phyloP scores from a whole-genome alignment of 2,888 invertebrate species.

The Dryomyza anilis region DNA sequence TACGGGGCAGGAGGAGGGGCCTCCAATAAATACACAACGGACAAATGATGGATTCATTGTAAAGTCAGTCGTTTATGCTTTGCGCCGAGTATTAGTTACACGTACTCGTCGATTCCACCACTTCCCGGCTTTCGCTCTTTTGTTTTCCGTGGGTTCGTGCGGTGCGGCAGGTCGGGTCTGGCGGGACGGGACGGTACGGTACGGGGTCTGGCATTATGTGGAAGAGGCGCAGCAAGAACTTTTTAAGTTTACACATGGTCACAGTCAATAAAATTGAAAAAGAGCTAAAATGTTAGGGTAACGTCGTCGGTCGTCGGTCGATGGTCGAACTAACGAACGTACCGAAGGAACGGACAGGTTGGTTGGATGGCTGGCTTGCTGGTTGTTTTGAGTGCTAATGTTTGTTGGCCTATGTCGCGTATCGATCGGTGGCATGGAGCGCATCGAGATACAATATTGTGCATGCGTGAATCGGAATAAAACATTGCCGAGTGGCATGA shows the following conservation, averaged over 20 bases:
- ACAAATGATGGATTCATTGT: neutral
- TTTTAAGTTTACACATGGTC: constrained; percentile 31
- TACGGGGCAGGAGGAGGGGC: neutral
- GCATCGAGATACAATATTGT: no score
- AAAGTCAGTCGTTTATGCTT: neutral
- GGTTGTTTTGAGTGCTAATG: no score
- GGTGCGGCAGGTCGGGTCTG: neutral
- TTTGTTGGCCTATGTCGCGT: no score
- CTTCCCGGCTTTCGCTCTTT: neutral
- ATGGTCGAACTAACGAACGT: no score
- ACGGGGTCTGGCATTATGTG: neutral
- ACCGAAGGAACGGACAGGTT: no score
- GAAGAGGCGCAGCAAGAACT: neutral
- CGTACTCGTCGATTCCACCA: neutral
- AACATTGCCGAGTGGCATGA: no score
- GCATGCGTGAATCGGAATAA: no score
- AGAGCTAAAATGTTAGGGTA: no score
- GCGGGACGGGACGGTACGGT: neutral
- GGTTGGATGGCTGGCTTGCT: no score
- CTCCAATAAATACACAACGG: neutral
- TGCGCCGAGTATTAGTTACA: neutral
- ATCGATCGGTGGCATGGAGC: no score
- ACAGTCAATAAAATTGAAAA: constrained; percentile 32
- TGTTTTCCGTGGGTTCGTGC: neutral
- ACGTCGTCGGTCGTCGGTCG: no score